Percentiles rank a stretch among this genome's conserved stretches.
Evolutionary conservation across 1,140 invertebrate species (phyloP).

Genomic region (Homarus americanus): DNA sequence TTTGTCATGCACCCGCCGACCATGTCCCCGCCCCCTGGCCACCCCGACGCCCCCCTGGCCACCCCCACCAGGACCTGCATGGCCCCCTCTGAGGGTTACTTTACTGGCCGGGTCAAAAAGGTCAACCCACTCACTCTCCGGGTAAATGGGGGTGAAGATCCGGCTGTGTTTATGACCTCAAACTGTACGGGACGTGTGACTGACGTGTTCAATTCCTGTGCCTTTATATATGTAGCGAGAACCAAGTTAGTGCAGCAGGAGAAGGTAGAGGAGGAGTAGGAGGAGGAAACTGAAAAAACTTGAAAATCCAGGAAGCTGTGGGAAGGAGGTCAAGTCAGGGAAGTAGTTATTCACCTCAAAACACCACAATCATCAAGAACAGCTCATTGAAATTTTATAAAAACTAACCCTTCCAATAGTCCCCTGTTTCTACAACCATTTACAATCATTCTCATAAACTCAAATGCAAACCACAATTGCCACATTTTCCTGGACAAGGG

Average conservation of each 20-base stretch:
- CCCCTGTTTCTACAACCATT: too few species aligned
- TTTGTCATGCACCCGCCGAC: constrained; percentile 63
- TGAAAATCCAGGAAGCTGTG: too few species aligned
- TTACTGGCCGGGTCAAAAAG: constrained; percentile 24
- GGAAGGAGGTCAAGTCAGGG: too few species aligned
- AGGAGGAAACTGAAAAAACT: too few species aligned
- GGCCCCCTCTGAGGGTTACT: constrained; percentile 27
- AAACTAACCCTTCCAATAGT: too few species aligned
- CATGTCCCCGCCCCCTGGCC: constrained; percentile 34
- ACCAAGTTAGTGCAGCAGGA: not conserved
- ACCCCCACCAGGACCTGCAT: not conserved
- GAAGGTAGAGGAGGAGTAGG: not conserved
- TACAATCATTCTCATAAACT: too few species aligned
- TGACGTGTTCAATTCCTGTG: not conserved
- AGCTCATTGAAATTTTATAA: too few species aligned
- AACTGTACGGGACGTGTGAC: not conserved
- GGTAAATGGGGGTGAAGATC: constrained; percentile 8
- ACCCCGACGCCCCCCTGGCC: not conserved
- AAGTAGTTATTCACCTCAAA: too few species aligned
- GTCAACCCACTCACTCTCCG: constrained; percentile 16
- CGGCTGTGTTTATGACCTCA: not conserved
- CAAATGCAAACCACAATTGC: too few species aligned
- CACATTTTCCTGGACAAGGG: too few species aligned
- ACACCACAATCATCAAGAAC: too few species aligned
- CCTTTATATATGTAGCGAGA: not conserved